phyloP scores from a whole-genome alignment of 1,140 invertebrate species.

The Zaprionus inermis region DNA sequence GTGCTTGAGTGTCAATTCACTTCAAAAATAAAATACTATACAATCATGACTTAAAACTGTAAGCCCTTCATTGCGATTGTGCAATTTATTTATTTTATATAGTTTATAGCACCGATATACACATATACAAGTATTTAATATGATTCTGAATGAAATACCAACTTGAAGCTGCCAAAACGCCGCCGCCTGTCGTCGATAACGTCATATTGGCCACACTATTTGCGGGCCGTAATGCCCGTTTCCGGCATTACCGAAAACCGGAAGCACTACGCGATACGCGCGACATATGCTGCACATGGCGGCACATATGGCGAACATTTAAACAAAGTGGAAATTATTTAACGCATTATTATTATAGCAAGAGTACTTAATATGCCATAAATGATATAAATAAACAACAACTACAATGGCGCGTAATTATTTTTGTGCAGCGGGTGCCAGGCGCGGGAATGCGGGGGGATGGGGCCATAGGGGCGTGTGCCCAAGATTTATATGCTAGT shows the following conservation, averaged over 20 bases:
- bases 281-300: slow-evolving; percentile 45
- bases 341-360: slow-evolving; percentile 35
- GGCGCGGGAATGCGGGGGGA: too few species aligned
- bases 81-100: too few species aligned
- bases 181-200: not conserved
- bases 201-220: slow-evolving; percentile 35
- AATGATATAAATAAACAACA: slow-evolving; percentile 69
- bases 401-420: slow-evolving; percentile 60
- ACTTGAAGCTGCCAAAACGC: not conserved
- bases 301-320: slow-evolving; percentile 51
- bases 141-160: slow-evolving; percentile 2
- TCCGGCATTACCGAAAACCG: slow-evolving; percentile 51
- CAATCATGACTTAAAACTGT: too few species aligned
- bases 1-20: too few species aligned
- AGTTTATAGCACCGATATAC: not conserved
- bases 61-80: too few species aligned
- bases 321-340: slow-evolving; percentile 70
- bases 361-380: slow-evolving; percentile 67
- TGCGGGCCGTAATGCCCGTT: slow-evolving; percentile 53
- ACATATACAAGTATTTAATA: not conserved
- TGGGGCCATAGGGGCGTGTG: slow-evolving; percentile 14
- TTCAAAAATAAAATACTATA: too few species aligned
- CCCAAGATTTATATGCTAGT: slow-evolving; percentile 53
- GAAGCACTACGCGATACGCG: slow-evolving; percentile 51
- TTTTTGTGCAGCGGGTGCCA: slow-evolving; percentile 30